These are phyloP conservation scores for Darevskia mixta DNA, from an alignment of 2,797 vertebrate species.

Conservation along the genomic window DNA sequence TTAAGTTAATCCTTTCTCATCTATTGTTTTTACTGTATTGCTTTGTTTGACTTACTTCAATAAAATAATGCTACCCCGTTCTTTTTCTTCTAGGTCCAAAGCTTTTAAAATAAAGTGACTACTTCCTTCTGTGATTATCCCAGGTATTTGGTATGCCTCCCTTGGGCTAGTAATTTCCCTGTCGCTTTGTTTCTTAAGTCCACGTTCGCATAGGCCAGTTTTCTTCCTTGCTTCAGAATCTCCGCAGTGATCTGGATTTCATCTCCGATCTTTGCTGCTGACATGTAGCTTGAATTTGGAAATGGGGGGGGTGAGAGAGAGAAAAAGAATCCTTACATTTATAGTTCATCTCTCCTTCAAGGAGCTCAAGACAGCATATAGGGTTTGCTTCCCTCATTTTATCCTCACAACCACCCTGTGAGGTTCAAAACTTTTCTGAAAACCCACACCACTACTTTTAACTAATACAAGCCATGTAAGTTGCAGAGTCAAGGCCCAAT, in stretches of 20 bases:
- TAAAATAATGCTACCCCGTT: too few relatives aligned
- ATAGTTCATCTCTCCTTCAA: not conserved
- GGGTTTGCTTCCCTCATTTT: not conserved
- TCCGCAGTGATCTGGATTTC: constrained; percentile 93
- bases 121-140: constrained; percentile 73
- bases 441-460: not conserved
- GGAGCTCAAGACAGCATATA: not conserved
- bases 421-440: too few relatives aligned
- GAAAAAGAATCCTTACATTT: not conserved
- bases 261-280: constrained; percentile 92
- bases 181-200: constrained; percentile 92
- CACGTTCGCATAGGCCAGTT: constrained; percentile 90
- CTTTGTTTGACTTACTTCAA: too few relatives aligned
- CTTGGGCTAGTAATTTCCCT: constrained; percentile 93
- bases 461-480: not conserved
- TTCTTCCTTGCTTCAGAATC: constrained; percentile 92
- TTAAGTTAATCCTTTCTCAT: not conserved
- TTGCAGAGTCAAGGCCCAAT: fast-evolving
- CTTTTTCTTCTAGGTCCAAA: constrained; percentile 20
- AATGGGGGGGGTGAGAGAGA: constrained; percentile 20
- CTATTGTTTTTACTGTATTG: too few relatives aligned
- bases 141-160: constrained; percentile 93
- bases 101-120: not conserved
- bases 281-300: constrained; percentile 90
- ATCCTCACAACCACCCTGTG: not conserved